phyloP scores from a whole-genome alignment of 2,888 invertebrate genomes.

The Sclerodermus sp. region DNA sequence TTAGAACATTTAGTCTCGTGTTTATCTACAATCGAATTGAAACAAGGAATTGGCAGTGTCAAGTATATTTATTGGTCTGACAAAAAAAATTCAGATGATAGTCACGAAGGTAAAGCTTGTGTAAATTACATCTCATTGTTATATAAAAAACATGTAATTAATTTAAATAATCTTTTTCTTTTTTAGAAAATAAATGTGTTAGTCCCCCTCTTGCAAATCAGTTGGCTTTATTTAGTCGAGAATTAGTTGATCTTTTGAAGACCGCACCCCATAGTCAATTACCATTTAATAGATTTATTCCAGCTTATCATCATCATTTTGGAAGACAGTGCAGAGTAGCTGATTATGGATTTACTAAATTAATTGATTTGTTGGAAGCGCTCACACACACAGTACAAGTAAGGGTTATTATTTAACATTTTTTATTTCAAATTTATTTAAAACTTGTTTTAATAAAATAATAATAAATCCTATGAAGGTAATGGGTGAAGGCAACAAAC shows the following conservation, averaged over 20 bases:
- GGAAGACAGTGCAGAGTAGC: constrained; percentile 93
- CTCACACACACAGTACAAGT: constrained; percentile 85
- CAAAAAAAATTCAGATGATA: constrained; percentile 42
- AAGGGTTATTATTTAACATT: constrained; percentile 29
- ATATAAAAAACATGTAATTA: neutral
- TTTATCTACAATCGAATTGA: constrained; percentile 71
- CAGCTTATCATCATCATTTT: constrained; percentile 95
- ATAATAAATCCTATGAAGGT: too few species aligned
- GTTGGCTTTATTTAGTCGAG: constrained; percentile 80
- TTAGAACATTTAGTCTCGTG: constrained; percentile 89
- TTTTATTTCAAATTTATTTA: neutral
- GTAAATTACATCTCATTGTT: neutral
- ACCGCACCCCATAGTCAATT: constrained; percentile 81
- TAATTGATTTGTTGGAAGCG: constrained; percentile 87
- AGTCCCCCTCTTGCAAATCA: constrained; percentile 72
- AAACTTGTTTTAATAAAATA: too few species aligned
- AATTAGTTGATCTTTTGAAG: constrained; percentile 82
- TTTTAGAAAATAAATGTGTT: constrained; percentile 60
- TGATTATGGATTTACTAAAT: constrained; percentile 93
- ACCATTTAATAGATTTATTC: constrained; percentile 84
- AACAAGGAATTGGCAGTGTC: constrained; percentile 59
- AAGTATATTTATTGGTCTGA: constrained; percentile 61
- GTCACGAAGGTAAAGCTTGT: constrained; percentile 45
- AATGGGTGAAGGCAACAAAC: constrained; percentile 85
- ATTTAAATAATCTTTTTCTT: constrained; percentile 1